These are phyloP conservation scores for Tupaia chinensis DNA, from an alignment of 2,113 vertebrate species.

Conservation along the genomic window DNA sequence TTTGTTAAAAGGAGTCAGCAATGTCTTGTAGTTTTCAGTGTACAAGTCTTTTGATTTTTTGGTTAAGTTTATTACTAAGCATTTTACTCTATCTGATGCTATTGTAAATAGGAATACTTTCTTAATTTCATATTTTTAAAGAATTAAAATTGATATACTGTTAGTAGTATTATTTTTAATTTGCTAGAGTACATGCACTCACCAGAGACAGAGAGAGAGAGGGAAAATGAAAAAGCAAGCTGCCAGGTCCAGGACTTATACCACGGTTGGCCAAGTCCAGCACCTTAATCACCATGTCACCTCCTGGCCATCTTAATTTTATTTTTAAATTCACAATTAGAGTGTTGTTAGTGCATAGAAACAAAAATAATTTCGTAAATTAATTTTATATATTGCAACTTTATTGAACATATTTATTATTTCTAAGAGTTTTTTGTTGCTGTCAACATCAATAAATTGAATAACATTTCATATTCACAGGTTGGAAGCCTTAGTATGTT, in stretches of 20 bases:
- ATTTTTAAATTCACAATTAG: too few species aligned
- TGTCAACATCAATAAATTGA: background rate
- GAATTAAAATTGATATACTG: too few species aligned
- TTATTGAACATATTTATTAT: slow-evolving; percentile 5
- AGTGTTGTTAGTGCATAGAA: slow-evolving; percentile 1
- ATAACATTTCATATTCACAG: background rate
- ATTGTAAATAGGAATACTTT: background rate
- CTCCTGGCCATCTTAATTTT: too few species aligned
- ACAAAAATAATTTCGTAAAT: background rate
- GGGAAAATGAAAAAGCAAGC: too few species aligned
- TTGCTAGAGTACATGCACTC: too few species aligned
- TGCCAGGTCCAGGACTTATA: too few species aligned
- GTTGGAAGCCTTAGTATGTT: background rate
- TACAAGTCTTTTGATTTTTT: slow-evolving; percentile 2
- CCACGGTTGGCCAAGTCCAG: too few species aligned
- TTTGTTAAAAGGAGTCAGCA: slow-evolving; percentile 39
- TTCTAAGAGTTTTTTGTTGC: background rate
- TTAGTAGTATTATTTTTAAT: too few species aligned
- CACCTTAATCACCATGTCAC: too few species aligned
- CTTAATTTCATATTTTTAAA: background rate
- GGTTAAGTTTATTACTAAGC: background rate
- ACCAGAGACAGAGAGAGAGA: too few species aligned
- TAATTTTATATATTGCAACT: background rate
- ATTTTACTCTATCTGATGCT: slow-evolving; percentile 31
- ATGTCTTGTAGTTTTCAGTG: background rate